Conservation (phyloP, 2,888 invertebrate genomes). For the Lordiphosa fenestrarum region DNA sequence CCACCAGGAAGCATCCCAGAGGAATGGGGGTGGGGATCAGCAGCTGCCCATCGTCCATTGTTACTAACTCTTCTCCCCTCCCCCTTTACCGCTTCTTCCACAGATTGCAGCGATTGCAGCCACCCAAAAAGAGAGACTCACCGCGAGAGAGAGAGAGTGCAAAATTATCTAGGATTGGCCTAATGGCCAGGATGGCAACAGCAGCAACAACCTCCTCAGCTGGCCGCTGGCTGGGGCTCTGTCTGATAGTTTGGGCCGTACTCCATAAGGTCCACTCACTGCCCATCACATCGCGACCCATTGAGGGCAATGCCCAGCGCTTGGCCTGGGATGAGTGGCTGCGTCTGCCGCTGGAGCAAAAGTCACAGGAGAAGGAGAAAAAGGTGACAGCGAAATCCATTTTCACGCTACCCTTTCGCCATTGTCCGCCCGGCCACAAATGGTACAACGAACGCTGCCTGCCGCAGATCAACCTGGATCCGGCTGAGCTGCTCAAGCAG, state of each 20-base stretch:
- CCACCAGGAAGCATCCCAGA: neutral
- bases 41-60: constrained; percentile 3
- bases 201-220: constrained; percentile 6
- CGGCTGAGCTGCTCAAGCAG: constrained; percentile 60
- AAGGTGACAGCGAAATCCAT: constrained; percentile 80
- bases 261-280: constrained; percentile 49
- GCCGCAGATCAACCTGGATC: constrained; percentile 75
- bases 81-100: neutral
- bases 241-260: constrained; percentile 14
- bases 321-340: constrained; percentile 80
- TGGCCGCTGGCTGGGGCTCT: constrained; percentile 20
- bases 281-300: constrained; percentile 80
- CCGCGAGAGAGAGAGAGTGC: neutral
- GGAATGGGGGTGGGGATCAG: neutral
- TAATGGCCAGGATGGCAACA: constrained; percentile 8
- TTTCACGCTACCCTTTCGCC: constrained; percentile 77
- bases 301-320: constrained; percentile 79
- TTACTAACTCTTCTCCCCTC: constrained; percentile 6
- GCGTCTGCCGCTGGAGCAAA: constrained; percentile 74
- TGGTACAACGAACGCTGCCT: constrained; percentile 77
- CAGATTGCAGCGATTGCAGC: constrained; percentile 13
- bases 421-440: constrained; percentile 77
- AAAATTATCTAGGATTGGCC: constrained; percentile 5
- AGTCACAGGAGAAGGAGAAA: constrained; percentile 74
- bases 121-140: constrained; percentile 1